Percentiles rank a stretch among this genome's conserved stretches.
Evolutionary conservation across 2,888 invertebrate genomes (phyloP).

Genomic region (Notodonta dromedarius): DNA sequence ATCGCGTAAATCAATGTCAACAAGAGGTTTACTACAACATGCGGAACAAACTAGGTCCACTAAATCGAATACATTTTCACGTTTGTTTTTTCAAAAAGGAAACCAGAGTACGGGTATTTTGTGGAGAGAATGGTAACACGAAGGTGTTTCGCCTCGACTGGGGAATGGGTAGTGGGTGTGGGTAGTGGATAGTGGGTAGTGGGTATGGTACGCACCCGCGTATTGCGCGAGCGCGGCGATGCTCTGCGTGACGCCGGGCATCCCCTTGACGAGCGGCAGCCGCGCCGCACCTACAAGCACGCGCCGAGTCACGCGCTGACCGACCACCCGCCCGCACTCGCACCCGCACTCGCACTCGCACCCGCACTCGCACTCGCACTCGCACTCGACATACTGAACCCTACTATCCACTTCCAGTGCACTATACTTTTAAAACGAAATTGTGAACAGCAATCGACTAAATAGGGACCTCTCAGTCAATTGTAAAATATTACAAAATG

Average conservation of each 20-base stretch:
- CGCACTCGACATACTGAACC: no score
- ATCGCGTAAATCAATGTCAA: no score
- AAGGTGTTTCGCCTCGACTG: no score
- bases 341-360: not conserved
- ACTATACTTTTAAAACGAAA: not conserved
- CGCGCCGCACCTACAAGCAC: constrained; percentile 61
- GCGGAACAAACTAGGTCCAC: no score
- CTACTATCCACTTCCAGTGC: not conserved
- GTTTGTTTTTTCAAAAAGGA: no score
- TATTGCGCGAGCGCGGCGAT: constrained; percentile 88
- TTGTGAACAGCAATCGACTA: not conserved
- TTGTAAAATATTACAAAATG: not conserved
- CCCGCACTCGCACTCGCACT: not conserved
- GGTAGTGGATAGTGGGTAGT: constrained; percentile 19
- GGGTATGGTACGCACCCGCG: constrained; percentile 86
- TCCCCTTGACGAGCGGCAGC: constrained; percentile 76
- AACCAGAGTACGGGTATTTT: no score
- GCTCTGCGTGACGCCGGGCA: constrained; percentile 79
- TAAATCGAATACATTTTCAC: no score
- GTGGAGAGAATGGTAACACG: no score
- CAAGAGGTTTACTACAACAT: no score
- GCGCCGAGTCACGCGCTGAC: constrained; percentile 18
- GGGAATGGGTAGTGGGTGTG: not conserved
- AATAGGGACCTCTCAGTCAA: not conserved
- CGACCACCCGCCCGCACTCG: not conserved